Evolutionary conservation across 2,113 vertebrate species (phyloP).

Genomic region (pig (Sus scrofa)): T2T-Sscrofa CM000814.6:120930501-120931000

Average conservation of each 20-base stretch:
- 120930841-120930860: neutral
- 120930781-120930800: neutral
- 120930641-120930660: too few species aligned
- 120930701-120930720: too few species aligned
- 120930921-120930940: neutral
- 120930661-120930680: too few species aligned
- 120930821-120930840: neutral
- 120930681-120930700: too few species aligned
- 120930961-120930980: neutral
- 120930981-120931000: neutral
- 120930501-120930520: slow-evolving; percentile 34
- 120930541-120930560: too few species aligned
- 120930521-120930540: too few species aligned
- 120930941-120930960: neutral
- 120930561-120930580: too few species aligned
- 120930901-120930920: neutral
- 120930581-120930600: too few species aligned
- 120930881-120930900: neutral
- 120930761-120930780: neutral
- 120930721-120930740: slow-evolving; percentile 38
- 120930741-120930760: slow-evolving; percentile 23
- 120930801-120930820: neutral
- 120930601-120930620: too few species aligned
- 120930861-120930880: neutral
- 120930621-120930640: too few species aligned